Evolutionary conservation across 2,797 vertebrate genomes (phyloP).

Genomic region (Toxotes lorentzi): DNA sequence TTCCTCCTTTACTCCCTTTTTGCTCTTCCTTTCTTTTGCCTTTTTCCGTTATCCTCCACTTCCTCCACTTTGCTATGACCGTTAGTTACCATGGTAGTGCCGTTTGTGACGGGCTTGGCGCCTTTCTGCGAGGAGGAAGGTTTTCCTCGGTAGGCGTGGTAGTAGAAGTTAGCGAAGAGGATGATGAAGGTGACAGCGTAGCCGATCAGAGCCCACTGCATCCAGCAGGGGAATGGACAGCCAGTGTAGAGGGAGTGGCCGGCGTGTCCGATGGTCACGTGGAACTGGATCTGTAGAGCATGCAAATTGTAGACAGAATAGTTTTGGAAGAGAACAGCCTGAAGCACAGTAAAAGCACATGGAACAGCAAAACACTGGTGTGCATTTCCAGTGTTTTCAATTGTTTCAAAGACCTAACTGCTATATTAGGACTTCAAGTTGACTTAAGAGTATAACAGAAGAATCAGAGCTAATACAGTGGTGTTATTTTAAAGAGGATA

Average conservation of each 20-base stretch:
- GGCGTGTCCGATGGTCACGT: conserved; percentile 96
- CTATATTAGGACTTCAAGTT: too few relatives aligned
- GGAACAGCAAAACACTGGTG: background rate
- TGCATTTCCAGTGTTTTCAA: background rate
- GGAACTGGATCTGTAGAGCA: conserved; percentile 93
- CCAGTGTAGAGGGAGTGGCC: conserved; percentile 96
- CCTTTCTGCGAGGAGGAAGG: conserved; percentile 86
- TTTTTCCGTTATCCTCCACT: conserved; percentile 90
- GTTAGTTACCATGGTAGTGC: conserved; percentile 83
- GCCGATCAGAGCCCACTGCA: conserved; percentile 98
- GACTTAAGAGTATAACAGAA: background rate
- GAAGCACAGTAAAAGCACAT: background rate
- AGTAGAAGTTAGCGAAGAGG: conserved; percentile 98
- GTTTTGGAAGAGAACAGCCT: background rate
- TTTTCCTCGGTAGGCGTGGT: conserved; percentile 92
- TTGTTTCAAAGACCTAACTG: background rate
- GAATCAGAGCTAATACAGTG: background rate
- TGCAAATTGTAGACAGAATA: background rate
- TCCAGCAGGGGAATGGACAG: conserved; percentile 98
- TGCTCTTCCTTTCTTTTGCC: conserved; percentile 90
- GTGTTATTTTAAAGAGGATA: too few relatives aligned
- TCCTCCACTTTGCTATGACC: conserved; percentile 88
- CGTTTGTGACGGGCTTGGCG: conserved; percentile 87
- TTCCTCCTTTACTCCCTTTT: conserved; percentile 90
- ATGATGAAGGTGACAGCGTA: conserved; percentile 97